phyloP scores from a whole-genome alignment of 1,140 invertebrate species.

The Cotesia vestalis region DNA sequence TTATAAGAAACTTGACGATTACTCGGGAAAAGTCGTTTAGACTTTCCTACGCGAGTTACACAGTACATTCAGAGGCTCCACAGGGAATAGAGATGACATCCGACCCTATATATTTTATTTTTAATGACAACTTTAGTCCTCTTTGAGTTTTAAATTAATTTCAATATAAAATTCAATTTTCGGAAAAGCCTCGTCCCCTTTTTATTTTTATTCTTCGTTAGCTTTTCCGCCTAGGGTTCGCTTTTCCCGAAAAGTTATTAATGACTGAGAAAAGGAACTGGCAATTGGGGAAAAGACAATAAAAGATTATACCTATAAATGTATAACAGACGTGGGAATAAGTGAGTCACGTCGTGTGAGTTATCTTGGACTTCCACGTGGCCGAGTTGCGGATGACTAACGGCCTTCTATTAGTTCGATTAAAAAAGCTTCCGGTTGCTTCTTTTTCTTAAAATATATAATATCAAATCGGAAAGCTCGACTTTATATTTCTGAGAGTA shows the following conservation, averaged over 20 bases:
- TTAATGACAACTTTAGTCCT: neutral
- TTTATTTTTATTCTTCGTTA: too few species aligned
- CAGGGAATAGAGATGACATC: constrained; percentile 1
- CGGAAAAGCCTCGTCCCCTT: too few species aligned
- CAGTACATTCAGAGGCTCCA: neutral
- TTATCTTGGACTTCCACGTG: constrained; percentile 34
- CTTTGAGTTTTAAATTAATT: neutral
- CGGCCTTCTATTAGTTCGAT: constrained; percentile 11
- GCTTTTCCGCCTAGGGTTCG: too few species aligned
- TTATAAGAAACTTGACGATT: constrained; percentile 35
- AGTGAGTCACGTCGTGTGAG: constrained; percentile 25
- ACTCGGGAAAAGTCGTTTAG: constrained; percentile 30
- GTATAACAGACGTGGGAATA: neutral
- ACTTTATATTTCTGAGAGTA: neutral
- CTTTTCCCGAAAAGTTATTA: too few species aligned
- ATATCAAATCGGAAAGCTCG: neutral
- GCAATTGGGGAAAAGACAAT: neutral
- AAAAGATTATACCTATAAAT: constrained; percentile 13
- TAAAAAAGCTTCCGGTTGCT: constrained; percentile 18
- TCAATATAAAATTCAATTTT: neutral
- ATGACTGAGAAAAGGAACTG: too few species aligned
- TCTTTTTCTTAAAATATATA: neutral
- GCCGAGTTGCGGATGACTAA: constrained; percentile 32
- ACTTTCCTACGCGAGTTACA: neutral
- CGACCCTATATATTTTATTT: neutral